Evolutionary conservation across 2,888 invertebrate genomes (phyloP).

Genomic region (Aethes cnicana): DNA sequence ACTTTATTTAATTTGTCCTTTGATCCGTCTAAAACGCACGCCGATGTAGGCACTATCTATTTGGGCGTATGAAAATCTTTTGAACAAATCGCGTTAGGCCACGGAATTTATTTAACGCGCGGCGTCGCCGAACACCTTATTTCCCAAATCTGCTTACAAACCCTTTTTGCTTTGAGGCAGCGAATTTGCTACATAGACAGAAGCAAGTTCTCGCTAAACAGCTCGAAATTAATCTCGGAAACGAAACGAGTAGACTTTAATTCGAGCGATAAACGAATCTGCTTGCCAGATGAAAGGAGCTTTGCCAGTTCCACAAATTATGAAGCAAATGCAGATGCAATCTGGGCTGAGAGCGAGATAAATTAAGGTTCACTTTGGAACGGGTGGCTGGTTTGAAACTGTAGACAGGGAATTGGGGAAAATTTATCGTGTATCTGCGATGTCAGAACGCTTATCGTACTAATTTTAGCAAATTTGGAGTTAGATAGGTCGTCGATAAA

Average conservation of each 20-base stretch:
- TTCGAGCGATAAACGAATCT: constrained; percentile 56
- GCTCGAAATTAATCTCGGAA: constrained; percentile 56
- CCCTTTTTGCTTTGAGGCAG: constrained; percentile 38
- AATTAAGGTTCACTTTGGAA: constrained; percentile 17
- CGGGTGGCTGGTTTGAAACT: constrained; percentile 15
- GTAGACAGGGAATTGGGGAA: constrained; percentile 15
- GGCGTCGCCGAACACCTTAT: constrained; percentile 18
- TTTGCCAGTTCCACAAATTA: constrained; percentile 29
- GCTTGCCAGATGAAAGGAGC: constrained; percentile 35
- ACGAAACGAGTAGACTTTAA: constrained; percentile 53
- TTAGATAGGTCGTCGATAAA: constrained; percentile 45
- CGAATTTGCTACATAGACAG: constrained; percentile 48
- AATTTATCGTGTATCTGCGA: constrained; percentile 32
- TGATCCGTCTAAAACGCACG: constrained; percentile 12
- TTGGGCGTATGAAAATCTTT: constrained; percentile 24
- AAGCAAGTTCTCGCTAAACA: constrained; percentile 48
- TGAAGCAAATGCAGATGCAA: constrained; percentile 23
- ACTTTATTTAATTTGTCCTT: constrained; percentile 25
- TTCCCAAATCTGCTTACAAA: constrained; percentile 37
- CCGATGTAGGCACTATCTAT: constrained; percentile 20
- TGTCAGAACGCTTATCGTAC: constrained; percentile 38
- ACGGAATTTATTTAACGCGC: constrained; percentile 27
- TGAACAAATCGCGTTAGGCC: constrained; percentile 23
- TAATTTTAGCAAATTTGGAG: constrained; percentile 54
- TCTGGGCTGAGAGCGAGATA: constrained; percentile 3